phyloP scores from a whole-genome alignment of 1,140 invertebrate genomes.

The Vanessa tameamea region DNA sequence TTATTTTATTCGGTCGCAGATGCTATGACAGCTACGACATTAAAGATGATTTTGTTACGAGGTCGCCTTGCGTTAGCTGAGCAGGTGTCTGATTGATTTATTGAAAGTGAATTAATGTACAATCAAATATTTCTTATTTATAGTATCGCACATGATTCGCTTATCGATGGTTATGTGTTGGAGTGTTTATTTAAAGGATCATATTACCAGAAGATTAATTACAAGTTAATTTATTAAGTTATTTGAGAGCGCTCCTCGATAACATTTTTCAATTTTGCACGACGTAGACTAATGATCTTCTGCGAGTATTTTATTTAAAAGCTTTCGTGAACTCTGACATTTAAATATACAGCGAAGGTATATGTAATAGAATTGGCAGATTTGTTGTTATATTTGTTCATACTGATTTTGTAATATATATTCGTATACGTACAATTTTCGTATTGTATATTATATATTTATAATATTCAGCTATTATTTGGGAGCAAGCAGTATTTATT shows the following conservation, averaged over 20 bases:
- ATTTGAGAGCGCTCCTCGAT: constrained; percentile 15
- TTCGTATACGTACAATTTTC: too few species aligned
- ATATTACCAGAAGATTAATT: constrained; percentile 16
- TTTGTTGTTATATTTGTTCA: constrained; percentile 1
- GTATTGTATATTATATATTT: too few species aligned
- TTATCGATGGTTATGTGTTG: not conserved
- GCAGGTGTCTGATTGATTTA: too few species aligned
- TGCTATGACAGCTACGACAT: too few species aligned
- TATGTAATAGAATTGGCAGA: constrained; percentile 7
- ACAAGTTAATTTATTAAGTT: constrained; percentile 12
- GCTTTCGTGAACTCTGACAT: constrained; percentile 21
- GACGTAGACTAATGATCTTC: constrained; percentile 28
- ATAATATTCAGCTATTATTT: too few species aligned
- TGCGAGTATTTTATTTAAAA: constrained; percentile 24
- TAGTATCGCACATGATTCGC: too few species aligned
- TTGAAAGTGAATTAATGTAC: too few species aligned
- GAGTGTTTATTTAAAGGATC: not conserved
- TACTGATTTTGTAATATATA: not conserved
- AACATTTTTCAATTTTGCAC: constrained; percentile 27
- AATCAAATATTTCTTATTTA: too few species aligned
- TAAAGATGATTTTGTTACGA: too few species aligned
- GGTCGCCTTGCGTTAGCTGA: too few species aligned
- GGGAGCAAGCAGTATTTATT: too few species aligned
- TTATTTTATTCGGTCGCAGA: too few species aligned
- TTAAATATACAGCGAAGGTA: constrained; percentile 22